Percentiles rank a stretch among this genome's conserved stretches.
These are phyloP conservation scores for Vulpes vulpes DNA, from an alignment of 2,113 vertebrate genomes.

Conservation along the genomic window DNA sequence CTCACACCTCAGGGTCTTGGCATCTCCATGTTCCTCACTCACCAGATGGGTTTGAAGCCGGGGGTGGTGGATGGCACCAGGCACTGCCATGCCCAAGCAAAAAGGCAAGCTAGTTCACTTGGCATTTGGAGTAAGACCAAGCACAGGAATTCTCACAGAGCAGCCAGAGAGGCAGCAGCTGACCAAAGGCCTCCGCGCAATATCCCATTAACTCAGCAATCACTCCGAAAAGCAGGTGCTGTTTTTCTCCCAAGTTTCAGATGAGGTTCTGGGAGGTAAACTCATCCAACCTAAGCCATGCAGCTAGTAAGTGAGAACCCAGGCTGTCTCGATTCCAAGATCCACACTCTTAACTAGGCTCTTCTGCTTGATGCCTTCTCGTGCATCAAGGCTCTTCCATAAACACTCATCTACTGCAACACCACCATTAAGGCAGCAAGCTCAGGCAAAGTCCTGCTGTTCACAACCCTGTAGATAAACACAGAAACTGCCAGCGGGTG, in stretches of 20 bases:
- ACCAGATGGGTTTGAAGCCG: neutral
- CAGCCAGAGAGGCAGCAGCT: neutral
- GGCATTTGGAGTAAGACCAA: neutral
- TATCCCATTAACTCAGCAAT: rapidly evolving
- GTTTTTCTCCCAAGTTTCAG: neutral
- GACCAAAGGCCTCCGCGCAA: neutral
- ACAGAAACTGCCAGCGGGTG: neutral
- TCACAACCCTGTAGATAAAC: neutral
- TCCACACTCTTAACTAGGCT: neutral
- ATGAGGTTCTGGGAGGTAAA: neutral
- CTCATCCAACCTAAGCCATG: neutral
- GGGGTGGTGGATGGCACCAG: neutral
- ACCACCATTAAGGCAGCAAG: neutral
- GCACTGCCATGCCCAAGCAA: neutral
- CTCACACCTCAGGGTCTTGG: rapidly evolving
- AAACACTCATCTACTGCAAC: neutral
- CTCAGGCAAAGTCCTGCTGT: neutral
- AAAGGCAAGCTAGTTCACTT: neutral
- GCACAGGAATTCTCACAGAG: neutral
- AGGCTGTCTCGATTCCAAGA: neutral
- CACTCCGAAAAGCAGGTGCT: neutral
- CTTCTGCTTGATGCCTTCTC: neutral
- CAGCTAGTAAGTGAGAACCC: neutral
- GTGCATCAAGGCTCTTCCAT: neutral
- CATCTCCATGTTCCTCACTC: neutral